Percentiles rank a stretch among this genome's conserved stretches.
Evolutionary conservation across 2,888 invertebrate genomes (phyloP).

Genomic region (Acheta domesticus): DNA sequence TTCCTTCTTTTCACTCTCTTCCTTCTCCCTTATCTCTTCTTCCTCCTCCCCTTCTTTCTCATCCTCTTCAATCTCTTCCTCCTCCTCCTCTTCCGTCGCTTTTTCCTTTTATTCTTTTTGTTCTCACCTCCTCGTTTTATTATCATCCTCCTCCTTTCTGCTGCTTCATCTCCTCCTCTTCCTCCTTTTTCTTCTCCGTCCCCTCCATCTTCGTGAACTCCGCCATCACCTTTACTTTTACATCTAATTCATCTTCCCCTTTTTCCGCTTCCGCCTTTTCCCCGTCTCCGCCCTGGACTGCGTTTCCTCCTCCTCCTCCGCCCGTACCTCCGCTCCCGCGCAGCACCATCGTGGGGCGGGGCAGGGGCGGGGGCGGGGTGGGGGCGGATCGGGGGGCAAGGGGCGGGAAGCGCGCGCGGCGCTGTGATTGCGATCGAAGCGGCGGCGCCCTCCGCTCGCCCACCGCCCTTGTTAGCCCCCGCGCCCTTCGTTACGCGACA

Average conservation of each 20-base stretch:
- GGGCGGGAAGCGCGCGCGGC: too few species aligned
- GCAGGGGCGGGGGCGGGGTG: too few species aligned
- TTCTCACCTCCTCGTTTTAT: not conserved
- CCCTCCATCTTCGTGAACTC: too few species aligned
- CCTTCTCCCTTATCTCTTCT: rapidly evolving
- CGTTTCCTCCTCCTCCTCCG: too few species aligned
- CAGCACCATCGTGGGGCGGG: too few species aligned
- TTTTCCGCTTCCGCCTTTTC: not conserved
- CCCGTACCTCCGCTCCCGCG: too few species aligned
- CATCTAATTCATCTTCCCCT: not conserved
- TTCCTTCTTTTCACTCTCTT: not conserved
- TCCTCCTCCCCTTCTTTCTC: not conserved
- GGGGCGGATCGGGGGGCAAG: too few species aligned
- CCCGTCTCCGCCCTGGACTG: not conserved
- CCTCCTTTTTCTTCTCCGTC: not conserved
- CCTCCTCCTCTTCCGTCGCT: not conserved
- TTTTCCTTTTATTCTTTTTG: not conserved
- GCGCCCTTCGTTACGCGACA: too few species aligned
- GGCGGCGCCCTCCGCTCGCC: too few species aligned
- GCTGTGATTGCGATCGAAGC: too few species aligned
- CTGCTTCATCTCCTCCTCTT: not conserved
- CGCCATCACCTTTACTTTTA: too few species aligned
- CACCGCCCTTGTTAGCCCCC: too few species aligned
- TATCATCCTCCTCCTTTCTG: not conserved
- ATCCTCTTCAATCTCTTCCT: not conserved